Base-by-base conservation (phyloP, 2,888 invertebrate species). In the Pteria penguin region DNA sequence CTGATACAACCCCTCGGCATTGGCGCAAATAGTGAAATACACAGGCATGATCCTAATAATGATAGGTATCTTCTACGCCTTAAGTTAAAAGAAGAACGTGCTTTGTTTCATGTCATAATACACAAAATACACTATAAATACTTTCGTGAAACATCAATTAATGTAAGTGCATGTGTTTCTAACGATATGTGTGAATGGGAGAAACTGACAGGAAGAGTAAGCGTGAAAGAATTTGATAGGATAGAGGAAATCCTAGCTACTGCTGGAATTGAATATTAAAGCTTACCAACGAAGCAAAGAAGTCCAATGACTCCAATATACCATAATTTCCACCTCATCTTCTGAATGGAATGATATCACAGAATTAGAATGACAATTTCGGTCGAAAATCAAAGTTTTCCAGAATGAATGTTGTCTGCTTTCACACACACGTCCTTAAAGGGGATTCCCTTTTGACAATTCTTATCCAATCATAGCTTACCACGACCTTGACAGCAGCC, bases 281-380 rank as follows among this genome's bases (percentile, higher is more conserved):
- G 52, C 88, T 86, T 84, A 89, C 89, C 86, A 55, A 86, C 80
- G 45, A 88, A 73, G 58, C 87, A 82, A 52, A 89, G 71, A 74
- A 86, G 76, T 81, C 88, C 87, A 54, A 89, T 24, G n/a, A 88
- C 75, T 79, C 85, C 87, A 55, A 88, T 71, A 61, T 82, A 74
- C 29, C 82, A 75, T n/a, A 79, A 63, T 67, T 76, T 76, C 72
- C 79, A 81, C 82, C 81, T 82, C 85, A 82, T 82, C 45, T 72
- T 81, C 72, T 27, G 36, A 45, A 58, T 45, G 14, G 45, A 45
- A 18, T n/a, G 18, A 45, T 18, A 18, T 18, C 18, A 45, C 52
- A 11, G 31, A 5, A n/a, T 22, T 52, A 1, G 27, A 29, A 33
- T 27, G 57, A 33, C 11, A 14, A 31, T 22, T n/a, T 57, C 27